A percentile compares a stretch with the other conserved stretches of the same genome.
These are phyloP conservation scores for Macaria liturata DNA, from an alignment of 2,888 invertebrate genomes.

Conservation along the genomic window DNA sequence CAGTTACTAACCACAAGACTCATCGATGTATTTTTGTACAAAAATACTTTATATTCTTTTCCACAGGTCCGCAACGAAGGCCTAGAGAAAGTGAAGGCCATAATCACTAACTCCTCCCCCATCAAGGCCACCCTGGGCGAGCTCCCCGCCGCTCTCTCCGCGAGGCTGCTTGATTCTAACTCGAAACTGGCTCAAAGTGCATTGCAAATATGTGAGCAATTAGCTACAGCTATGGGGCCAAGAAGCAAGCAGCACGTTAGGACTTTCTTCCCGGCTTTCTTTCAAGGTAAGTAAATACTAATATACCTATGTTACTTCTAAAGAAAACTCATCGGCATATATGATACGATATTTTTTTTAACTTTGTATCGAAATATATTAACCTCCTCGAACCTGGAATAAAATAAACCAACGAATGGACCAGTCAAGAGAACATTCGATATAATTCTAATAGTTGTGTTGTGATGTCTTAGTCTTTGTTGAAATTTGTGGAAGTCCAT, in stretches of 20 bases:
- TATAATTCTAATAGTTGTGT: too few species aligned
- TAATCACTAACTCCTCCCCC: constrained; percentile 89
- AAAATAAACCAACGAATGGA: too few species aligned
- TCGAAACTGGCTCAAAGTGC: constrained; percentile 94
- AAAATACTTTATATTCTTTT: background rate
- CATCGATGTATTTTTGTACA: background rate
- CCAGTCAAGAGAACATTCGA: too few species aligned
- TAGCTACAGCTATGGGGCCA: constrained; percentile 93
- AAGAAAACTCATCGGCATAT: too few species aligned
- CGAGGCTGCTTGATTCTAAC: constrained; percentile 94
- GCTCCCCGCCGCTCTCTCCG: constrained; percentile 90
- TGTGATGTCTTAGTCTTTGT: too few species aligned
- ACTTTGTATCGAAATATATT: too few species aligned
- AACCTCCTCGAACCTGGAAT: too few species aligned
- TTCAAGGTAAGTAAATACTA: constrained; percentile 86
- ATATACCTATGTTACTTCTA: background rate
- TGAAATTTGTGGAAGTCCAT: too few species aligned
- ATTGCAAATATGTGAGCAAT: constrained; percentile 90
- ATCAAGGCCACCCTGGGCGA: constrained; percentile 94
- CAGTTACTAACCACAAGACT: too few species aligned
- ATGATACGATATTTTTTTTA: too few species aligned
- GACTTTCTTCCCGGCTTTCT: constrained; percentile 92
- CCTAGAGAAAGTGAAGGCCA: constrained; percentile 87
- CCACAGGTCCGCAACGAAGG: constrained; percentile 87
- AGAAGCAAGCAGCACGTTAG: constrained; percentile 91